Conservation (phyloP, 2,888 invertebrate species). For the Drosophila rubida region DNA sequence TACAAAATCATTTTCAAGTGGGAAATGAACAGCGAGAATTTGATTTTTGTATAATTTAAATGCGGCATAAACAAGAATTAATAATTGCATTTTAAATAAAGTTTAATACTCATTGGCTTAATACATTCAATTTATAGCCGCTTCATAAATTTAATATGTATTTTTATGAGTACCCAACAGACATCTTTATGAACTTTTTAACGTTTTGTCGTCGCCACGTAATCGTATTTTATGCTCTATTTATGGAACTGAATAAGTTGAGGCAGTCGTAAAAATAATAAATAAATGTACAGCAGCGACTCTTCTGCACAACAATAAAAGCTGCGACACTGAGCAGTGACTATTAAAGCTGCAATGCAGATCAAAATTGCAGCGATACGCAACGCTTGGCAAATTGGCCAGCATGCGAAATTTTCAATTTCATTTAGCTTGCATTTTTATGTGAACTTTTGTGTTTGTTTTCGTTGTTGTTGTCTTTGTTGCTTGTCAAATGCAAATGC, state of each 20-base stretch:
- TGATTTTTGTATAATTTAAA: not conserved
- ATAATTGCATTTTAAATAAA: not conserved
- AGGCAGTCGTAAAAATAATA: not conserved
- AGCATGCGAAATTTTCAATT: constrained; percentile 42
- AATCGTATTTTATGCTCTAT: not conserved
- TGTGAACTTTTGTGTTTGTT: constrained; percentile 34
- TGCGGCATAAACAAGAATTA: not conserved
- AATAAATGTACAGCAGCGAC: not conserved
- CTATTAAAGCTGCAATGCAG: constrained; percentile 29
- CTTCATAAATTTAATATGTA: too few species aligned
- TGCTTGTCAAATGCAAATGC: constrained; percentile 74
- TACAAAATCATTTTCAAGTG: not conserved
- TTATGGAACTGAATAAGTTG: too few species aligned
- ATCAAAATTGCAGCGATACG: constrained; percentile 67
- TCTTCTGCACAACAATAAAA: not conserved
- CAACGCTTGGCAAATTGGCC: constrained; percentile 71
- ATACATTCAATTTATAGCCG: too few species aligned
- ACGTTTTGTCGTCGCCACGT: not conserved
- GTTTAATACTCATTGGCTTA: too few species aligned
- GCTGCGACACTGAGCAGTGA: constrained; percentile 12
- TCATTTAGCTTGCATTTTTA: constrained; percentile 33
- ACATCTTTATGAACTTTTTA: not conserved
- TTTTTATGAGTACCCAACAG: not conserved
- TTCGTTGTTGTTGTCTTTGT: constrained; percentile 31
- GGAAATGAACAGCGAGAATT: not conserved